Evolutionary conservation across 2,888 invertebrate species (phyloP).

Genomic region (Parelbella ahira): DNA sequence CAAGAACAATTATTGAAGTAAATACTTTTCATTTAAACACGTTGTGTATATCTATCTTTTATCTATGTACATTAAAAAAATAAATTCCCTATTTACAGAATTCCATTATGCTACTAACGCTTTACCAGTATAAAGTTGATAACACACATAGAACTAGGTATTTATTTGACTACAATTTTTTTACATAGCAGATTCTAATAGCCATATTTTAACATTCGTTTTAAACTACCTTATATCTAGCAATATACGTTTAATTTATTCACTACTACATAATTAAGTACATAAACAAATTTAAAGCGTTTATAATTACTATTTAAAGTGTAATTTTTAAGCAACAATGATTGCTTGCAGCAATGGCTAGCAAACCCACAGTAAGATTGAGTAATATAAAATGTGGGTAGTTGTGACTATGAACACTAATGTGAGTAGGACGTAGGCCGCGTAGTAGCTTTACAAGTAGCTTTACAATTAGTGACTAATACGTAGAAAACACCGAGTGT

Average conservation of each 20-base stretch:
- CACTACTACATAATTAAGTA: not conserved
- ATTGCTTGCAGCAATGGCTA: too few species aligned
- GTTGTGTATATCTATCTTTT: constrained; percentile 4
- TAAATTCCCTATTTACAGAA: constrained; percentile 14
- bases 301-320: not conserved
- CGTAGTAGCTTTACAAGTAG: too few species aligned
- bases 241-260: not conserved
- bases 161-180: not conserved
- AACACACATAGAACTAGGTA: not conserved
- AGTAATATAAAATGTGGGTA: too few species aligned
- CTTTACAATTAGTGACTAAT: too few species aligned
- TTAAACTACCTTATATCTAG: not conserved
- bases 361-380: too few species aligned
- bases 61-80: constrained; percentile 27
- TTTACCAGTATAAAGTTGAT: constrained; percentile 9
- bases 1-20: constrained; percentile 57
- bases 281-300: constrained; percentile 1
- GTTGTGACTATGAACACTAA: too few species aligned
- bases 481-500: too few species aligned
- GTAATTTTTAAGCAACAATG: too few species aligned
- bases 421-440: too few species aligned
- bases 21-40: constrained; percentile 47
- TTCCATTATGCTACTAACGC: constrained; percentile 1
- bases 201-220: not conserved
- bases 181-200: constrained; percentile 7